Evolutionary conservation across 2,888 invertebrate species (phyloP).

Genomic region (Odiellus spinosus): DNA sequence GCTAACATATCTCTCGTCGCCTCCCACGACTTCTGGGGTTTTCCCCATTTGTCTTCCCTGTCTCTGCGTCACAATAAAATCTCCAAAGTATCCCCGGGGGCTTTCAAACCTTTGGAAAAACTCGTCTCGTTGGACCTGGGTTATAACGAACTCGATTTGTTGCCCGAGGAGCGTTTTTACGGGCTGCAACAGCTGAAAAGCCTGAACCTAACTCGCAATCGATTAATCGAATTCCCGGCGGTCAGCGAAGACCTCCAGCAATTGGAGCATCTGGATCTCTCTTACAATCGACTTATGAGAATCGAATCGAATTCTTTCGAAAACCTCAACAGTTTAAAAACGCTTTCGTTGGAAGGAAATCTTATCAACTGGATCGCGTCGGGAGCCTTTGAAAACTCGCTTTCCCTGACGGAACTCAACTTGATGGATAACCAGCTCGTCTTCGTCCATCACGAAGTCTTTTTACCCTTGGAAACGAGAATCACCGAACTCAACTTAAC

Average conservation of each 20-base stretch:
- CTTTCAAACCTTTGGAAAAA: conserved; percentile 17
- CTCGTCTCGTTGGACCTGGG: conserved; percentile 16
- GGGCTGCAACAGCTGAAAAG: conserved; percentile 46
- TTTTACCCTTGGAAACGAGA: conserved; percentile 63
- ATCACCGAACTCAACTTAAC: conserved; percentile 57
- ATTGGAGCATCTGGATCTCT: conserved; percentile 54
- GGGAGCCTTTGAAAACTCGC: conserved; percentile 42
- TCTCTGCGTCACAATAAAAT: conserved; percentile 19
- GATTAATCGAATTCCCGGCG: conserved; percentile 38
- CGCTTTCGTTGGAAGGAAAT: conserved; percentile 26
- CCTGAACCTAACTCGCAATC: conserved; percentile 68
- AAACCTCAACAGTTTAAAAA: conserved; percentile 19
- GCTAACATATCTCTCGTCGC: conserved; percentile 20
- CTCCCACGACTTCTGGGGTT: conserved; percentile 20
- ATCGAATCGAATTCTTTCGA: conserved; percentile 22
- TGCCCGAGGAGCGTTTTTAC: conserved; percentile 22
- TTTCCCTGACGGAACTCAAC: conserved; percentile 40
- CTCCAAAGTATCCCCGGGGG: conserved; percentile 21
- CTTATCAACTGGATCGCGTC: conserved; percentile 25
- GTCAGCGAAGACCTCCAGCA: conserved; percentile 50
- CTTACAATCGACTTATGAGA: conserved; percentile 47
- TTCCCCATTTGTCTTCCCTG: conserved; percentile 13
- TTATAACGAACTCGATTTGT: conserved; percentile 20
- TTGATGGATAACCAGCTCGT: conserved; percentile 48
- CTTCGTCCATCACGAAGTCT: conserved; percentile 41